Evolutionary conservation across 2,113 vertebrate genomes (phyloP), one percentile per base, ranked within the genome.

Genomic region (Tetraodon nigroviridis): DNA sequence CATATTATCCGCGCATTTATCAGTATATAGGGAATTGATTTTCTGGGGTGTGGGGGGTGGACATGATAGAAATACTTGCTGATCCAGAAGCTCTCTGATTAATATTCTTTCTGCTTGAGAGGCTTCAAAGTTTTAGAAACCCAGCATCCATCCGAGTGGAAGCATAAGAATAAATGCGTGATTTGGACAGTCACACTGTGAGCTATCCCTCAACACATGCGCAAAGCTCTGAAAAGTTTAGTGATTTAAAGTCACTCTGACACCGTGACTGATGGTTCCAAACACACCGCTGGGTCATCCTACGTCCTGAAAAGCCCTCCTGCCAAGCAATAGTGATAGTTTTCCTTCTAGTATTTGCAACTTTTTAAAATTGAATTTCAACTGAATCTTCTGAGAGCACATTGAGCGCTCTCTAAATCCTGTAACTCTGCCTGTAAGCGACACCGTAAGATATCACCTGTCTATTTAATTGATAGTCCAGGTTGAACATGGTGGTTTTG

Each of bases 361-460:
- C 74, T 47, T 61, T 67, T 82, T 19, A 37, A 44, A 73, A 71
- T 86, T 69, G 71, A 65, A 74, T 86, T 65, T 67, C 81, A 67
- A 61, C 11, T 11, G 32, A 37, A 37, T 37, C 32, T 8, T 37
- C 32, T 12, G 8, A 37, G 32, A 37, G 64, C 52, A 67, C 63
- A 71, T 4, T 0, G 14, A 64, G 54, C 48, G 19, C 53, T 41
- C 62, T 48, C 22, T 66, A 63, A 74, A 66, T 71, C 60, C 64
- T 69, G 13, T 64, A 70, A 65, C 64, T 71, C 62, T 27, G 51
- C 24, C 62, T 40, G 13, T 46, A 55, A 74, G 75, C 49, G 75
- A 62, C 12, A 61, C 45, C 41, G 49, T 52, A 51, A 69, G 55
- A 53, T 20, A 20, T 6, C 71, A 76, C 64, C 58, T 76, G 16